Conservation (phyloP, 2,113 vertebrate genomes). For the Ammospiza caudacuta region DNA sequence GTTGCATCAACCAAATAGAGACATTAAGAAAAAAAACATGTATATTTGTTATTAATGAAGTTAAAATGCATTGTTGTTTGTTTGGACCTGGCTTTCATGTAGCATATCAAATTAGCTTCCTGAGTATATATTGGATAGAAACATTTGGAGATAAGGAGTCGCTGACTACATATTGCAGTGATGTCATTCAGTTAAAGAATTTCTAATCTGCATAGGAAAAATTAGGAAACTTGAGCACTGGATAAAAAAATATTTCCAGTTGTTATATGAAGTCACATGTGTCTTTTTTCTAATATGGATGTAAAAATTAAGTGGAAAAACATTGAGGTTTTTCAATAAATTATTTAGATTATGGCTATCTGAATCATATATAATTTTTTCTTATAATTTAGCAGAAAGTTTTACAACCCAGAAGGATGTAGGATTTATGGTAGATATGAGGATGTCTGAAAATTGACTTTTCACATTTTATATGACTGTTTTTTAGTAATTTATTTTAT, state of each 20-base stretch:
- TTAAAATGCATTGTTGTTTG: not conserved
- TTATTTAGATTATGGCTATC: not conserved
- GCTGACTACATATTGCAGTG: not conserved
- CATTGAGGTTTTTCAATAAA: not conserved
- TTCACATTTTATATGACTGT: not conserved
- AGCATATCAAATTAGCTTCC: not conserved
- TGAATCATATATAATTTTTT: not conserved
- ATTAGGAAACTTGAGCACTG: not conserved
- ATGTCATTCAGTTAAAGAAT: not conserved
- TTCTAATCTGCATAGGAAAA: not conserved
- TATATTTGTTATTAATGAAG: not conserved
- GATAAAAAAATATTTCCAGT: not conserved
- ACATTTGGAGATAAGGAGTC: not conserved
- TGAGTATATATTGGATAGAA: not conserved
- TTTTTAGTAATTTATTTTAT: not conserved
- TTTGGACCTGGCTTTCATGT: not conserved
- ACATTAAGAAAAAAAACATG: not conserved
- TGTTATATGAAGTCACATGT: fast-evolving
- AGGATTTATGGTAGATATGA: not conserved
- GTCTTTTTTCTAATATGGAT: not conserved
- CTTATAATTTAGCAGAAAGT: not conserved
- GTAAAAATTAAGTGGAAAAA: not conserved
- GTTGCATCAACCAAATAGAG: not conserved
- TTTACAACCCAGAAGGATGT: not conserved
- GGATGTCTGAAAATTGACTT: not conserved